Conservation (phyloP, 2,113 vertebrate species). For the Plectropomus leopardus region DNA sequence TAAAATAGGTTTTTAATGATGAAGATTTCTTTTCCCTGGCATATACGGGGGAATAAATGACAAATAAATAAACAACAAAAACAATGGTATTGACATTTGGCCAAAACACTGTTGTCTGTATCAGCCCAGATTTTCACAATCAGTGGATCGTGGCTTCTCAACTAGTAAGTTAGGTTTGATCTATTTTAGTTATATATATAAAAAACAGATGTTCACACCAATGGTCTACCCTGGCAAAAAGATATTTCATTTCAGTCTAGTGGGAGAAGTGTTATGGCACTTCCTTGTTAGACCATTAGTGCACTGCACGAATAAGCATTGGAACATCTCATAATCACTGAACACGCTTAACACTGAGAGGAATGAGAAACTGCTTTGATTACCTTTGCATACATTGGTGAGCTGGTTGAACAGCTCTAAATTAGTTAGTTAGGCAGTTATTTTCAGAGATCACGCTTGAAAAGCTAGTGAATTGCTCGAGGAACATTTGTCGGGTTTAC, state of each 20-base stretch:
- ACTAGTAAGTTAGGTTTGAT: too few relatives aligned
- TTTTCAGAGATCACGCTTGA: slow-evolving; percentile 4
- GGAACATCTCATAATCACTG: slow-evolving; percentile 14
- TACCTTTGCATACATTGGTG: slow-evolving; percentile 12
- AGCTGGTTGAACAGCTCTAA: slow-evolving; percentile 9
- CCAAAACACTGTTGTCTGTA: too few relatives aligned
- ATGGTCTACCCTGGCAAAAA: background rate
- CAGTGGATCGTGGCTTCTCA: too few relatives aligned
- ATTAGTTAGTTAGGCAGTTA: slow-evolving; percentile 2
- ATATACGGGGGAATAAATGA: too few relatives aligned
- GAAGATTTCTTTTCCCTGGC: too few relatives aligned
- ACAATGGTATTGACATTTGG: too few relatives aligned
- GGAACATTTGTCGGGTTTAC: background rate
- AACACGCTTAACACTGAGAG: slow-evolving; percentile 1
- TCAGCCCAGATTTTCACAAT: too few relatives aligned
- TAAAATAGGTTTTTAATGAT: too few relatives aligned
- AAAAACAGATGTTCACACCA: background rate
- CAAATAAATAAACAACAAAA: too few relatives aligned
- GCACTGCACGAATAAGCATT: background rate
- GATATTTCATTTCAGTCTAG: too few relatives aligned
- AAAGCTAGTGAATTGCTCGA: slow-evolving; percentile 2
- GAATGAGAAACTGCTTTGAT: slow-evolving; percentile 9
- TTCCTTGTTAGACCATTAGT: slow-evolving; percentile 14
- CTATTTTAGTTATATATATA: too few relatives aligned
- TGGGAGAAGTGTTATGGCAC: background rate